Percentiles rank a stretch among this genome's conserved stretches.
phyloP scores from a whole-genome alignment of 2,113 vertebrate genomes.

The Micromys minutus region DNA sequence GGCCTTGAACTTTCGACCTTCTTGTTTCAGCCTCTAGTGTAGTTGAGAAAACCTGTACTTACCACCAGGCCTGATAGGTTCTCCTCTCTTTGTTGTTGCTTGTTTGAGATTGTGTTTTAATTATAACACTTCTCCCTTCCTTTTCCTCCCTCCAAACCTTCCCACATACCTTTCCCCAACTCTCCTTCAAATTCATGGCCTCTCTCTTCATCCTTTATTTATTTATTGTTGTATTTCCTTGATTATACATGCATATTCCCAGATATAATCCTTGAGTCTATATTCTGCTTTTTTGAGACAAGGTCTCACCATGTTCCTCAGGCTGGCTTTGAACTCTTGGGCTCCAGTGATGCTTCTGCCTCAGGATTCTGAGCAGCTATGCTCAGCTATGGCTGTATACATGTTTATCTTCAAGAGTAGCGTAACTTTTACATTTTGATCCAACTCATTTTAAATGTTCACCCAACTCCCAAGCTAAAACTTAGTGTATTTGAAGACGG shows the following conservation, averaged over 20 bases:
- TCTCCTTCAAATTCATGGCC: not conserved
- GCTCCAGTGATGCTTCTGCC: not conserved
- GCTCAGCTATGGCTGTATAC: not conserved
- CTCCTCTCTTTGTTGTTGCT: not conserved
- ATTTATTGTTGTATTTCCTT: not conserved
- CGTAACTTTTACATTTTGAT: constrained; percentile 13
- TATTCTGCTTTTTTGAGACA: not conserved
- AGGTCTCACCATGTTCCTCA: not conserved
- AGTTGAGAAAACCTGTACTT: no score
- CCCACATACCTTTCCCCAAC: no score
- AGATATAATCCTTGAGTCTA: not conserved
- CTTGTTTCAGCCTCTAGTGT: not conserved
- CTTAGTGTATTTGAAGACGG: not conserved
- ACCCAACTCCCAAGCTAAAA: constrained; percentile 3
- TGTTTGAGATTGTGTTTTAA: not conserved
- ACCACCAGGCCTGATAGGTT: not conserved
- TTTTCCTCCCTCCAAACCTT: not conserved
- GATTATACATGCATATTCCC: no score
- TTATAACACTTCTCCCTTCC: not conserved
- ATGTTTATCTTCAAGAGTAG: constrained; percentile 14
- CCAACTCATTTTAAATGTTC: constrained; percentile 34
- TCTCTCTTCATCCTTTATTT: not conserved
- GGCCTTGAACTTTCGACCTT: not conserved
- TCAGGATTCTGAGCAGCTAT: not conserved
- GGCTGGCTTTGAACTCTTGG: not conserved